A percentile compares a stretch with the other conserved stretches of the same genome.
phyloP scores from a whole-genome alignment of 1,140 invertebrate genomes.

The Apis dorsata region DNA sequence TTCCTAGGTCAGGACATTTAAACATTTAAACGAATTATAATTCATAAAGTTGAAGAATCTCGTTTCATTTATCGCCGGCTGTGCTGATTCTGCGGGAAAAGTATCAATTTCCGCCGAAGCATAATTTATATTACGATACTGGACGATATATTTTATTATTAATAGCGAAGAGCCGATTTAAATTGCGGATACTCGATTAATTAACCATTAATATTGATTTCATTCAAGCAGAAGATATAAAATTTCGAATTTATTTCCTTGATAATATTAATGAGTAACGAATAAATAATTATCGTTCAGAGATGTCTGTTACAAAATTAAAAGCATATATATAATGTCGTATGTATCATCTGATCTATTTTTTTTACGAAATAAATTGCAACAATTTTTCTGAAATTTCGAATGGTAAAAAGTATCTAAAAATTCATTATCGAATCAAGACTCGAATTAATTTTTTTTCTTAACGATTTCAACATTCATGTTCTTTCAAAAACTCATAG shows the following conservation, averaged over 20 bases:
- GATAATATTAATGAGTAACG: too few relatives aligned
- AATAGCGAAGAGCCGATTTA: background rate
- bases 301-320: too few relatives aligned
- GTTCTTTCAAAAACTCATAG: background rate
- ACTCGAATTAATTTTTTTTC: background rate
- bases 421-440: background rate
- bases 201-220: background rate
- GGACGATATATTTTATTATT: background rate
- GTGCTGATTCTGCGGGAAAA: background rate
- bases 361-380: background rate
- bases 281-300: too few relatives aligned
- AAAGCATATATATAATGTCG: background rate
- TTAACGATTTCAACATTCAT: background rate
- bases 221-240: too few relatives aligned
- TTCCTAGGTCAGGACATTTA: background rate
- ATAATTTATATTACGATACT: background rate
- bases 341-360: background rate
- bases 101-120: background rate
- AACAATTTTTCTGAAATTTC: background rate
- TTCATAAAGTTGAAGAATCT: conserved; percentile 27
- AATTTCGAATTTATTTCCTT: too few relatives aligned
- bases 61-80: background rate
- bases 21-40: conserved; percentile 15
- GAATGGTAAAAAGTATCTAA: background rate
- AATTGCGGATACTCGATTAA: background rate